Base-by-base conservation (phyloP, 2,888 invertebrate species). In the Ceramica pisi region DNA sequence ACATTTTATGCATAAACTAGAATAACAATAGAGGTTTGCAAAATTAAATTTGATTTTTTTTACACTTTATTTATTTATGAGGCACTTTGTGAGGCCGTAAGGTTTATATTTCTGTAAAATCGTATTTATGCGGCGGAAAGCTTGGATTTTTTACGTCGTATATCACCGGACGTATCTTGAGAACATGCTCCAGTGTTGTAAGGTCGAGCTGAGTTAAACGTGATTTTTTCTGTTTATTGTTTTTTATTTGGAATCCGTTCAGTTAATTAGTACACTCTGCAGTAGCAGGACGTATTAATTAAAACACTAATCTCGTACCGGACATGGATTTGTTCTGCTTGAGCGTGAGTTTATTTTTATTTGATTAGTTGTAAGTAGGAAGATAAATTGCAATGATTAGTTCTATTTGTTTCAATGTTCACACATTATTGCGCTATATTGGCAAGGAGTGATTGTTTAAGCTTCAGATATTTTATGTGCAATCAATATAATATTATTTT, bases 211-310 rank as follows among this genome's bases (percentile, higher is more conserved):
- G 81, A 87, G 90, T 89, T 88, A 86, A 88, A 82, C 87, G 87
- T 88, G 83, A 59, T 89, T 92, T 93, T 93, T 91, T 93, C 80
- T 80, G 85, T 90, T 90, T 92, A 86, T 83, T 88, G 83, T 86
- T 90, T 90, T 90, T 91, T 91, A 88, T 91, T 92, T 92, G 85
- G 86, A 84, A 90, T 90, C 87, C 85, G 88, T 92, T 94, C 92
- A 95, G 93, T 94, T 93, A 94, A 94, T 95, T 95, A 94, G 87
- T 88, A 87, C 81, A 88, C 86, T 88, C 85, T 88, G 89, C 75
- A 88, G 86, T 82, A 87, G 90, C 85, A 89, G 89, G 92, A 93
- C 93, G 92, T 92, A 88, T 90, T 92, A 92, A 92, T 92, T 93
- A 90, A 75, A 86, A 75, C 50, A 83, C 81, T 74, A 85, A 87